Base-by-base conservation (phyloP, 2,113 vertebrate species). In the Petrocephalus microphthalmus region DNA sequence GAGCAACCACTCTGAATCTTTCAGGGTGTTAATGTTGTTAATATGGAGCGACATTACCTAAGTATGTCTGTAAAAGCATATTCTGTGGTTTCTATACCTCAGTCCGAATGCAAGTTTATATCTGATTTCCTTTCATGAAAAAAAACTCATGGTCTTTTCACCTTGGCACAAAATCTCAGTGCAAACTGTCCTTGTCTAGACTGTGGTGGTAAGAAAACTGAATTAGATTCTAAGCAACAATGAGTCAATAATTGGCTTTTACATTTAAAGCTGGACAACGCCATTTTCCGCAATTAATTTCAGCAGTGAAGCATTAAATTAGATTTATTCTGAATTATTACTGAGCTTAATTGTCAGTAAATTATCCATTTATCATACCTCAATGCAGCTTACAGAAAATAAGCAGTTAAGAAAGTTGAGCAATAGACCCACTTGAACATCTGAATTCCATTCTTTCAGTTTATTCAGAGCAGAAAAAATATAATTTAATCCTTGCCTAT, bases 181-280 rank as follows among this genome's bases (percentile, higher is more conserved):
- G 91, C 92, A 94, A 95, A 95, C 95, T 95, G 93, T 90, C 91
- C 94, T 93, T 94, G 94, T 94, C 94, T 95, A 91, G 94, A 94
- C 93, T 94, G 93, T 93, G 93, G 92, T 94, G 94, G 93, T 93
- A 91, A 94, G 94, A 95, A 93, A 94, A 95, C 92, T 93, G 91
- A 95, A 94, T 95, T 93, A 95, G 92, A 95, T 94, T 94, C 90
- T 87, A 90, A 91, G 90, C 91, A 95, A 94, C 94, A 94, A 95
- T 94, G 90, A 94, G 93, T 94, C 94, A 94, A 94, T 95, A 93
- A 95, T 95, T 96, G 95, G 92, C 94, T 95, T 95, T 94, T 95
- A 94, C 93, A 95, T 94, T 94, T 89, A 93, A 95, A 94, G 93
- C 94, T 95, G 94, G 95, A 96, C 95, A 95, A 95, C 94, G 95